phyloP scores from a whole-genome alignment of 2,113 vertebrate genomes.

The Cavia aperea region DNA sequence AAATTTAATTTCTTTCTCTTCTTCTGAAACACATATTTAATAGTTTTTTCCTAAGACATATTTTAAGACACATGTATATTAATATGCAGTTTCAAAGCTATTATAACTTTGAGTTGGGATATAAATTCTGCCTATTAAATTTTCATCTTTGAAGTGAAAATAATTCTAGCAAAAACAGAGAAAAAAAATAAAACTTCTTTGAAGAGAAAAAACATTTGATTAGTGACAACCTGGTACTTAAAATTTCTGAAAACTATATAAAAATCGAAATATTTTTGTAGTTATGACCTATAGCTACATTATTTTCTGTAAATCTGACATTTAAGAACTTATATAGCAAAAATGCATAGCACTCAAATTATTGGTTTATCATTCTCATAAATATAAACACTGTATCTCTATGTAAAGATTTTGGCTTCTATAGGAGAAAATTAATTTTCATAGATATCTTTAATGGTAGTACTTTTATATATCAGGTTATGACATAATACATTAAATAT shows the following conservation, averaged over 20 bases:
- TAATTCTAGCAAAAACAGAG: conserved; percentile 30
- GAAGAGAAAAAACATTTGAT: not conserved
- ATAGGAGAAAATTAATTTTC: not conserved
- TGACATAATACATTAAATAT: not conserved
- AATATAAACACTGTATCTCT: not conserved
- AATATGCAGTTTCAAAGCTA: conserved; percentile 59
- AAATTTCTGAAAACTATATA: conserved; percentile 27
- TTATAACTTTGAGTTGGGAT: not conserved
- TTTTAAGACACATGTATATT: conserved; percentile 52
- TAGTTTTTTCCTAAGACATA: conserved; percentile 43
- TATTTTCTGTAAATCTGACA: conserved; percentile 23
- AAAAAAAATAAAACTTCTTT: not conserved
- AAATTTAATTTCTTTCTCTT: not conserved
- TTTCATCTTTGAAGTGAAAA: conserved; percentile 43
- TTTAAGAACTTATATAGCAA: conserved; percentile 9
- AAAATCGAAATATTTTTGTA: conserved; percentile 20
- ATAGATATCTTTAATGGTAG: not conserved
- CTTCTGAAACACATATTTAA: not conserved
- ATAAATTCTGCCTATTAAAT: conserved; percentile 41
- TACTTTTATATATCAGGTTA: not conserved
- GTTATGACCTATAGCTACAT: not conserved
- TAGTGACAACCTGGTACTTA: conserved; percentile 7
- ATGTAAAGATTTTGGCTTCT: not conserved
- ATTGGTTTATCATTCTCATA: not conserved
- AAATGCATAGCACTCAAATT: not conserved